A percentile compares a stretch with the other conserved stretches of the same genome.
phyloP scores from a whole-genome alignment of 2,888 invertebrate genomes.

The Lysandra bellargus region DNA sequence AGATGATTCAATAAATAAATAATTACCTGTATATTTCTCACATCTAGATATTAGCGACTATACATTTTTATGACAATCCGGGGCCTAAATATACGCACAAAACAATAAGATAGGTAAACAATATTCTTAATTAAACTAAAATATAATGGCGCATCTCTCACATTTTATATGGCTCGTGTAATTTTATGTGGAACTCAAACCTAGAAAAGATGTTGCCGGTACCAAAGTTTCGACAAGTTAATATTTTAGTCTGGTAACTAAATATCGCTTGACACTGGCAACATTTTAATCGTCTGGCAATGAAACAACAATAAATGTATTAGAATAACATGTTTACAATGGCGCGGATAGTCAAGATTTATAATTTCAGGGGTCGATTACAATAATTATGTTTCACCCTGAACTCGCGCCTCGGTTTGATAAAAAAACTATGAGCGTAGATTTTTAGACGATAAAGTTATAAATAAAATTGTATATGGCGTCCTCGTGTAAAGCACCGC shows the following conservation, averaged over 20 bases:
- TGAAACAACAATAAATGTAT: slow-evolving; percentile 4
- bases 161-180: slow-evolving; percentile 32
- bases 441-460: background rate
- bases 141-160: slow-evolving; percentile 32
- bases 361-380: background rate
- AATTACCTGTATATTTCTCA: slow-evolving; percentile 17
- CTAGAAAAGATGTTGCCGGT: background rate
- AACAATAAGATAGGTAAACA: slow-evolving; percentile 27
- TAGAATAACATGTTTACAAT: background rate
- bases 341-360: background rate
- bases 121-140: slow-evolving; percentile 31
- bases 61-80: slow-evolving; percentile 35
- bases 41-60: background rate
- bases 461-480: background rate
- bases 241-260: slow-evolving; percentile 10
- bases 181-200: background rate
- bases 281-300: background rate
- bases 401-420: background rate
- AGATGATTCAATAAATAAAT: slow-evolving; percentile 19
- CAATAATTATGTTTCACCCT: background rate
- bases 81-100: slow-evolving; percentile 24
- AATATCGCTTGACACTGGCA: background rate
- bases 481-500: slow-evolving; percentile 25
- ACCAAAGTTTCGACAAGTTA: background rate
- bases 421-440: background rate